A percentile compares a stretch with the other conserved stretches of the same genome.
Conservation (phyloP, 2,888 invertebrate species). For the Reticulitermes lucifugus region DNA sequence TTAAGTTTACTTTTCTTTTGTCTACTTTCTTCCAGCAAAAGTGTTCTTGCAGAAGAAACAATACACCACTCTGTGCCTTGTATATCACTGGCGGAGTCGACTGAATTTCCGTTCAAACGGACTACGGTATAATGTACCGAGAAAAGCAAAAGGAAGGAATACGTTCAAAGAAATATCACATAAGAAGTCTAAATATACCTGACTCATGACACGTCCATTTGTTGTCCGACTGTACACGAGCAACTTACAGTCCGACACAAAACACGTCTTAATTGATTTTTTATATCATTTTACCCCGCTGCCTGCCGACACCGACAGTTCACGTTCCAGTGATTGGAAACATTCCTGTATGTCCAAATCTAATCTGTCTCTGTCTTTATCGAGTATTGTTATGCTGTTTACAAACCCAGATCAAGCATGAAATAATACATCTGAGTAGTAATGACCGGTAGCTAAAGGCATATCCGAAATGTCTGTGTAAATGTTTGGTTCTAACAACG, state of each 20-base stretch:
- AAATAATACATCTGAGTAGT: no score
- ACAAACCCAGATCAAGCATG: background rate
- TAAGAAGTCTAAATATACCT: conserved; percentile 32
- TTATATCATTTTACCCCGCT: background rate
- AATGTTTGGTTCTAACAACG: no score
- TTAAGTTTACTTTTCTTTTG: no score
- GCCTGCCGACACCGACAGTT: background rate
- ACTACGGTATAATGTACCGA: no score
- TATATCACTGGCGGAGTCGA: no score
- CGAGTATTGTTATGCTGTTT: background rate
- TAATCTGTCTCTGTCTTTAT: background rate
- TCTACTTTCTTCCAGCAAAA: no score
- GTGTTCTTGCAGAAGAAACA: no score
- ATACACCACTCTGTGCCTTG: no score
- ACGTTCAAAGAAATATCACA: background rate
- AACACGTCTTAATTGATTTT: conserved; percentile 46
- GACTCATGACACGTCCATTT: conserved; percentile 39
- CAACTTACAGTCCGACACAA: conserved; percentile 28
- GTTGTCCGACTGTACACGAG: background rate
- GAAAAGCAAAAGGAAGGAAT: background rate
- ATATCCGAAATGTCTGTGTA: no score
- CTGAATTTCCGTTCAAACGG: no score
- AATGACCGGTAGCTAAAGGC: no score
- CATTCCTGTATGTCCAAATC: background rate
- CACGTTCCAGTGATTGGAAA: conserved; percentile 9